Base-by-base conservation (phyloP, 1,140 invertebrate species). In the Tyrophagus putrescentiae region DNA sequence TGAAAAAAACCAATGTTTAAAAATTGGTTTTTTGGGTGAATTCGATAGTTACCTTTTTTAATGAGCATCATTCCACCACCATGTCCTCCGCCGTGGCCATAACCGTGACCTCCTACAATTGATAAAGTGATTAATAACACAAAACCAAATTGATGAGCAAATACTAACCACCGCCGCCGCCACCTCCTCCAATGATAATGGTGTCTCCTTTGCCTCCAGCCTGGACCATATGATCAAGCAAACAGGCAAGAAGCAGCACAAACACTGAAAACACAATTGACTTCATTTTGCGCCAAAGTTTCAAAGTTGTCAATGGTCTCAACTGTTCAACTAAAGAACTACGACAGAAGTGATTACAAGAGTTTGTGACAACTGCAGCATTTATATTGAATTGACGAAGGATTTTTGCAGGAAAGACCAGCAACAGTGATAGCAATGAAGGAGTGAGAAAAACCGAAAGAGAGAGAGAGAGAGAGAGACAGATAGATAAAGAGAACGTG, bases 131-230 rank as follows among this genome's bases (percentile, higher is more conserved):
- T n/a, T n/a, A n/a, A n/a, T n/a, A n/a, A n/a, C n/a, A n/a, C n/a
- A n/a, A n/a, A n/a, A n/a, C n/a, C n/a, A n/a, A n/a, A n/a, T n/a
- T n/a, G n/a, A n/a, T n/a, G n/a, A n/a, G n/a, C n/a, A n/a, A n/a
- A n/a, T n/a, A n/a, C n/a, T n/a, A n/a, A 27, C 50, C 52, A 31
- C 25, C 4, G 41, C 52, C 52, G 39, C 52, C 52, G 25, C 21
- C 1, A 29, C 45, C 45, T 1, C 45, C 45, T n/a, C 25, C 25
- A 1, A 54, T 31, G 2, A 54, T 54, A 2, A 54, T 27, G 13
- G 25, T 54, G 27, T 54, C 52, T 34, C 52, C 52, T 54, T 54
- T 54, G 25, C 28, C 7, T 31, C 3, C 25, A 9, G 52, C 4
- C 1, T 54, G 31, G 13, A 54, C 28, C 13, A 54, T 2, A 21